These are phyloP conservation scores for Ectropis crepuscularia DNA, from an alignment of 2,888 invertebrate species.

Conservation along the genomic window DNA sequence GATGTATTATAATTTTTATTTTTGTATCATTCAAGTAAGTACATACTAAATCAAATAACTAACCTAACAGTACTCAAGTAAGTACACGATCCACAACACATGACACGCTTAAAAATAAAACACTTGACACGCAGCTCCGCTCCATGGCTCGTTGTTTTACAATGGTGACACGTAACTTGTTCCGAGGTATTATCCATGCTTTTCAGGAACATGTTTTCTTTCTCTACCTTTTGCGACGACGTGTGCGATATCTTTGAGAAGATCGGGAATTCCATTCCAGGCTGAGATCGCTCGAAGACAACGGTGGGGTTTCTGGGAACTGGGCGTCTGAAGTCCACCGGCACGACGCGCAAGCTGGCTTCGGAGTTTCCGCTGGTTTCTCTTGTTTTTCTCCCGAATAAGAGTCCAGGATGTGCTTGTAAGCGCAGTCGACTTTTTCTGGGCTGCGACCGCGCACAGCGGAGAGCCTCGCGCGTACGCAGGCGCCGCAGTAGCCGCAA, in stretches of 20 bases:
- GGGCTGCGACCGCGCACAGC: slow-evolving; percentile 74
- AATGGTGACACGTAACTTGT: slow-evolving; percentile 21
- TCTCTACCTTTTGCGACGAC: slow-evolving; percentile 72
- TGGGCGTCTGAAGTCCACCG: slow-evolving; percentile 81
- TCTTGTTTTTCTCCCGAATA: slow-evolving; percentile 59
- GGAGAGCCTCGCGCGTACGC: slow-evolving; percentile 73
- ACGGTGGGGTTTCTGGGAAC: slow-evolving; percentile 78
- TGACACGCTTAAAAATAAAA: slow-evolving; percentile 4
- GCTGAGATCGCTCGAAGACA: slow-evolving; percentile 75
- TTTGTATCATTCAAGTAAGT: background rate
- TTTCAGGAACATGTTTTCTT: slow-evolving; percentile 40
- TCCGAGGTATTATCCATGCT: slow-evolving; percentile 41
- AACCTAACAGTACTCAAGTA: background rate
- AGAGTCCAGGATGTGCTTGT: slow-evolving; percentile 80
- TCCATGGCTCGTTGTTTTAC: slow-evolving; percentile 16
- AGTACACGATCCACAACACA: background rate
- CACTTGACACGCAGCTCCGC: slow-evolving; percentile 25
- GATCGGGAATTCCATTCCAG: slow-evolving; percentile 78
- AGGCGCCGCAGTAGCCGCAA: slow-evolving; percentile 80
- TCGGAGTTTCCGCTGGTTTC: slow-evolving; percentile 63
- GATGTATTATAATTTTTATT: no score
- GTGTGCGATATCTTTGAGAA: slow-evolving; percentile 63
- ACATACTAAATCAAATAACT: background rate
- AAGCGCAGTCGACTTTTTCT: slow-evolving; percentile 76
- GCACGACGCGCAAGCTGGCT: slow-evolving; percentile 72